Percentiles rank a stretch among this genome's conserved stretches.
These are phyloP conservation scores for Anneissia japonica DNA, from an alignment of 35 echinoderm and acorn worm genomes.

Conservation along the genomic window DNA sequence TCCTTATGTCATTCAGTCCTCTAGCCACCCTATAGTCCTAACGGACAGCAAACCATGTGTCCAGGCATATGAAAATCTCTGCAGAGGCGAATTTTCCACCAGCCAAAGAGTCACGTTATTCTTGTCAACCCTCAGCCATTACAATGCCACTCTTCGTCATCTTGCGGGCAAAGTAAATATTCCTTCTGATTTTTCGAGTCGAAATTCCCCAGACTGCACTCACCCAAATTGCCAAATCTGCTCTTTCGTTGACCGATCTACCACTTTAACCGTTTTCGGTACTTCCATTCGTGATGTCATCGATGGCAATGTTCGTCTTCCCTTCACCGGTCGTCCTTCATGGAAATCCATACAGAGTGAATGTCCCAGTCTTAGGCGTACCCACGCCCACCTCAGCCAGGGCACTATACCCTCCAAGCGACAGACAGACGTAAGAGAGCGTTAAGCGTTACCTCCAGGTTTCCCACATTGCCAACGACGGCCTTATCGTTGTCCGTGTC, in stretches of 20 bases:
- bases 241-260: background rate
- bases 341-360: background rate
- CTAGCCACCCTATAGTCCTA: background rate
- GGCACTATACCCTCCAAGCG: background rate
- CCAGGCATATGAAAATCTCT: background rate
- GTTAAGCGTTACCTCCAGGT: background rate
- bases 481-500: background rate
- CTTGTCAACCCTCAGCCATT: background rate
- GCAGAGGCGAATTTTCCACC: background rate
- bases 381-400: background rate
- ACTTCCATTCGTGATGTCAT: background rate
- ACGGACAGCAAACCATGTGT: conserved; percentile 6
- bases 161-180: background rate
- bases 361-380: background rate
- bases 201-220: background rate
- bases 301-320: background rate
- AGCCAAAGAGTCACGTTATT: background rate
- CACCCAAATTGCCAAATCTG: background rate
- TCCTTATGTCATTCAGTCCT: background rate
- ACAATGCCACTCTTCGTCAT: background rate
- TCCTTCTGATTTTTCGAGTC: background rate
- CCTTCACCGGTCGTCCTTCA: background rate
- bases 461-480: background rate
- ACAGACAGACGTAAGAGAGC: background rate
- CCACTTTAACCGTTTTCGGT: background rate